A percentile compares a stretch with the other conserved stretches of the same genome.
phyloP scores from a whole-genome alignment of 2,113 vertebrate genomes.

The Acinonyx jubatus region DNA sequence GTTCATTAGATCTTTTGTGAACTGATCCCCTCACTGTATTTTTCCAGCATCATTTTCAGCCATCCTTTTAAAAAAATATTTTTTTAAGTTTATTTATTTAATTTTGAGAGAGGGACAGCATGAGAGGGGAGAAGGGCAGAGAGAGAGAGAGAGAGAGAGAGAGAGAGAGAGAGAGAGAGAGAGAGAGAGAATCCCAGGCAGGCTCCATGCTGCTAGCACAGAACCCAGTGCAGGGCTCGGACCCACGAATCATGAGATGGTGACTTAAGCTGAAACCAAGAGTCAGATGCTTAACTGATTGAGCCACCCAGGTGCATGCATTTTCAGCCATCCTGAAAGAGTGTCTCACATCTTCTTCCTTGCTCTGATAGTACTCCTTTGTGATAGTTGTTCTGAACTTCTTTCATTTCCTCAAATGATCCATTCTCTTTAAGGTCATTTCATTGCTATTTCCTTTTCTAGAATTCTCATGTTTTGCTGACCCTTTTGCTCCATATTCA shows the following conservation, averaged over 20 bases:
- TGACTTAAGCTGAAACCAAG: too few species aligned
- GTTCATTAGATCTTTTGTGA: neutral
- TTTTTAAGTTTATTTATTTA: too few species aligned
- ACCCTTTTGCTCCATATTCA: neutral
- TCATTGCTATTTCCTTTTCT: neutral
- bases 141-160: too few species aligned
- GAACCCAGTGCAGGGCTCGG: too few species aligned
- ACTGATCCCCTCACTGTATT: neutral
- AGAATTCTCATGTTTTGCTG: neutral
- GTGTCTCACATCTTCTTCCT: neutral
- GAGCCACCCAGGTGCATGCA: too few species aligned
- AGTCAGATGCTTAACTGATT: too few species aligned
- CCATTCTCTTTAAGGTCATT: neutral
- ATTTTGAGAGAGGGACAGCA: too few species aligned
- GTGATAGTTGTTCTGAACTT: neutral
- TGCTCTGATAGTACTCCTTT: neutral
- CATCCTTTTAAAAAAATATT: neutral
- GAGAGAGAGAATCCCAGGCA: too few species aligned
- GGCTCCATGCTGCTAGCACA: too few species aligned
- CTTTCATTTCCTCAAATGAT: neutral
- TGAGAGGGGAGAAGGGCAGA: too few species aligned
- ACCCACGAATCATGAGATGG: too few species aligned
- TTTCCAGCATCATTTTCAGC: neutral
- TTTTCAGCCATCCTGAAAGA: neutral
- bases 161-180: too few species aligned